Base-by-base conservation (phyloP, 2,113 vertebrate species). In the Leptobrachium leishanense region DNA sequence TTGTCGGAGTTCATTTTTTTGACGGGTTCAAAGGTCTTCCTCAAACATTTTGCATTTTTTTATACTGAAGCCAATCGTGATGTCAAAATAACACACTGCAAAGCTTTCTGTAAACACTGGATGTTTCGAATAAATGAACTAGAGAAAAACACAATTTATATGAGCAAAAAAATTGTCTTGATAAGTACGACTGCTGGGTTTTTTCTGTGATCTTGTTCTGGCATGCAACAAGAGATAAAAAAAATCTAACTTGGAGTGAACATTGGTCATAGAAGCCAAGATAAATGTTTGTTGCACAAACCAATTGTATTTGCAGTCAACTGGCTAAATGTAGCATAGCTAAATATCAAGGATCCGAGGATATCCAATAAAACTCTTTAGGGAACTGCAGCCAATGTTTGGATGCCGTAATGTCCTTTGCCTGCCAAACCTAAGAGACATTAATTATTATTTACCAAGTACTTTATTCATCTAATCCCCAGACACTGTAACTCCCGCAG, bases 271-370 rank as follows among this genome's bases (percentile, higher is more conserved):
- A 74, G 13, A 41, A 68, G 78, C 78, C 78, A 81, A 74, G 68
- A 81, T 74, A 68, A 81, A 81, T 74, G 78, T 81, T 73, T 81
- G 43, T 68, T 74, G 63, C 64, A 62, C 71, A 81, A 63, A 62
- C 64, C 72, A 68, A 74, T 81, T 74, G 72, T 81, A 74, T 74
- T 66, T 74, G 64, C 31, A 62, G 72, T 68, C 72, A 62, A 40
- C 42, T 68, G 43, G 64, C 65, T 65, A 81, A 81, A 81, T 74
- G 53, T 59, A 62, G 64, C 65, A 68, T 81, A 81, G 74, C 71
- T 68, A 81, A 81, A 65, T 81, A 68, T 74, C 31, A 10, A 79
- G 46, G 11, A 74, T 74, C 64, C 72, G 55, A 74, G 15, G 64
- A 74, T 71, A 81, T 62, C 59, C 53, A 74, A 80, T 68, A 81